A percentile compares a stretch with the other conserved stretches of the same genome.
These are phyloP conservation scores for Pungitius pungitius DNA, from an alignment of 2,113 vertebrate genomes.

Conservation along the genomic window DNA sequence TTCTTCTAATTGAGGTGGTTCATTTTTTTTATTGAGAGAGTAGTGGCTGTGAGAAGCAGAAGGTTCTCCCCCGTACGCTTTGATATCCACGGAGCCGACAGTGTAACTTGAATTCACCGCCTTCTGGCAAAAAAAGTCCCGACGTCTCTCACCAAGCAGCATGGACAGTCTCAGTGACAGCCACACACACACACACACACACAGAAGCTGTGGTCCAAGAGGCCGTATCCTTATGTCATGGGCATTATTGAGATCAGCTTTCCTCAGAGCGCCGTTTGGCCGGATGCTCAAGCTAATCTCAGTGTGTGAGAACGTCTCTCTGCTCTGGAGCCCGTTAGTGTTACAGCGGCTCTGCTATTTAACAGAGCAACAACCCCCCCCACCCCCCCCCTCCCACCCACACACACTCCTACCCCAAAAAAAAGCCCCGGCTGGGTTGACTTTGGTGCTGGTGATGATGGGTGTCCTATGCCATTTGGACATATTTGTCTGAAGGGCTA, in stretches of 20 bases:
- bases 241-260: slow-evolving; percentile 74
- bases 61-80: slow-evolving; percentile 15
- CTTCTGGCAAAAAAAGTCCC: slow-evolving; percentile 58
- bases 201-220: slow-evolving; percentile 47
- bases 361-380: neutral
- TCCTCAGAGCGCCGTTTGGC: slow-evolving; percentile 66
- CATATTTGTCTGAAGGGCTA: slow-evolving; percentile 43
- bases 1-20: slow-evolving; percentile 7
- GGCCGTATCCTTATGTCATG: slow-evolving; percentile 64
- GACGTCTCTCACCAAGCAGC: slow-evolving; percentile 61
- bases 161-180: slow-evolving; percentile 61
- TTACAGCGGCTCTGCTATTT: slow-evolving; percentile 28
- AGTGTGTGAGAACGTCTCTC: slow-evolving; percentile 42
- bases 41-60: slow-evolving; percentile 2
- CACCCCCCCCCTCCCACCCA: too few relatives aligned
- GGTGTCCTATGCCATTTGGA: slow-evolving; percentile 33
- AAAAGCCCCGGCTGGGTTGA: slow-evolving; percentile 9
- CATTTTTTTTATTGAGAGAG: slow-evolving; percentile 6
- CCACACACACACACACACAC: slow-evolving; percentile 23
- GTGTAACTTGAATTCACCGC: slow-evolving; percentile 76
- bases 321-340: slow-evolving; percentile 39
- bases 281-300: slow-evolving; percentile 64
- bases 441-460: slow-evolving; percentile 18
- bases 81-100: slow-evolving; percentile 77
- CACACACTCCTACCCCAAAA: slow-evolving; percentile 12